Conservation (phyloP, 2,888 invertebrate genomes). For the Drosophila demipolita region DNA sequence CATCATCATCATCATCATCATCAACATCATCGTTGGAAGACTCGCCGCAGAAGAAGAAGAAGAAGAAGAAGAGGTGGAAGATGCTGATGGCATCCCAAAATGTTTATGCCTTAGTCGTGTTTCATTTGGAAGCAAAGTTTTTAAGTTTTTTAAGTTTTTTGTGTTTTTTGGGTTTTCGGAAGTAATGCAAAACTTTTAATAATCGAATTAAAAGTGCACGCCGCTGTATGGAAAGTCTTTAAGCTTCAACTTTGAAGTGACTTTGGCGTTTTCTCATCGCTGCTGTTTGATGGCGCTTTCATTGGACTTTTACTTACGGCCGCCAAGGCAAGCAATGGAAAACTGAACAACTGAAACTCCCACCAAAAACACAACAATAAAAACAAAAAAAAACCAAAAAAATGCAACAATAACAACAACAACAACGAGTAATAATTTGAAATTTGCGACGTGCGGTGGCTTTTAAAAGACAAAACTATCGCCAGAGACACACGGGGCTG, state of each 20-base stretch:
- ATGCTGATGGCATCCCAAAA: constrained; percentile 35
- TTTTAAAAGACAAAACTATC: constrained; percentile 68
- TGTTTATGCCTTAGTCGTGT: constrained; percentile 50
- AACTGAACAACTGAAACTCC: constrained; percentile 56
- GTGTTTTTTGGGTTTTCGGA: constrained; percentile 51
- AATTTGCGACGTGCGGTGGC: constrained; percentile 41
- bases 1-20: constrained; percentile 32
- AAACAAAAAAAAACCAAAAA: constrained; percentile 16
- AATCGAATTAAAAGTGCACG: constrained; percentile 76
- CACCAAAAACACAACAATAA: constrained; percentile 41
- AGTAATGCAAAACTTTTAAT: constrained; percentile 81
- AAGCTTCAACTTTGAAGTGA: constrained; percentile 48
- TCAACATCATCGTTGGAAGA: neutral
- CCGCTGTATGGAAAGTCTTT: constrained; percentile 71
- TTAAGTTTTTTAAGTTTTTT: constrained; percentile 4
- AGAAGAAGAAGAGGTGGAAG: constrained; percentile 9
- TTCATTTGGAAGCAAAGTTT: constrained; percentile 20
- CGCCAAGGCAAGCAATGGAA: constrained; percentile 55
- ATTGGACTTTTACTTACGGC: constrained; percentile 78
- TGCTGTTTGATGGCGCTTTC: constrained; percentile 67
- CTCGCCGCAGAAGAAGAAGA: neutral
- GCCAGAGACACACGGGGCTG: constrained; percentile 34
- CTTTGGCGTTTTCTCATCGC: constrained; percentile 49
- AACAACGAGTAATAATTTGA: constrained; percentile 33
- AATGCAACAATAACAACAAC: constrained; percentile 1